Evolutionary conservation across 1,140 invertebrate species (phyloP), one percentile per base, ranked within the genome.

Genomic region (Drosophila chauvacae): DNA sequence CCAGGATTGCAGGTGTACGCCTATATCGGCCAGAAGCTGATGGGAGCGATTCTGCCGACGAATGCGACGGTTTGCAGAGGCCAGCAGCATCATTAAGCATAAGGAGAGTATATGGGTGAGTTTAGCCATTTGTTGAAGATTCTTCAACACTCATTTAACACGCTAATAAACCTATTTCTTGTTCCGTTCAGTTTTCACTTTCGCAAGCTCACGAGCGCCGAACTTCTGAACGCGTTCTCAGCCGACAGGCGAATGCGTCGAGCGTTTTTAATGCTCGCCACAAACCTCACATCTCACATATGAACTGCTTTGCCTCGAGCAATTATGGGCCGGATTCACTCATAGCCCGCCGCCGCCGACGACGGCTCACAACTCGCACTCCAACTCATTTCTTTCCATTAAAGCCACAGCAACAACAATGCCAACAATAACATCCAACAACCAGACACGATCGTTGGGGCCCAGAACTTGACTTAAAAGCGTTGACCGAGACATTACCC

Each of bases 401-500:
- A 76, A 79, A 72, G 55, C 26, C 60, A 63, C 60, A 63, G 48
- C 30, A 64, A 50, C 62, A 69, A 55, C 51, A 35, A 45, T 30
- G 2, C 28, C 30, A 33, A 30, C 9, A 30, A 30, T 26, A 37
- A 7, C 18, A 45, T 0, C 20, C 20, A 23, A 13, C 26, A 62
- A 47, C 20, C 41, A 41, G 42, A 68, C 20, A 37, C 42, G 57
- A 33, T 48, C 53, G 57, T 28, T 47, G 62, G 56, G 63, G 75
- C 76, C 71, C 74, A 90, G 85, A 90, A 90, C 81, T 90, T 81
- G 86, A 90, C 86, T 90, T 77, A 80, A 81, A 79, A 81, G 74
- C 86, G 78, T 76, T 90, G 86, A 90, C 85, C 86, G 85, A 90
- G 85, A 90, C 85, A 80, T 85, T 81, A 90, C 72, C 81, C 63